Percentiles rank a stretch among this genome's conserved stretches.
phyloP scores from a whole-genome alignment of 2,797 vertebrate species.

The Mico argentatus region DNA sequence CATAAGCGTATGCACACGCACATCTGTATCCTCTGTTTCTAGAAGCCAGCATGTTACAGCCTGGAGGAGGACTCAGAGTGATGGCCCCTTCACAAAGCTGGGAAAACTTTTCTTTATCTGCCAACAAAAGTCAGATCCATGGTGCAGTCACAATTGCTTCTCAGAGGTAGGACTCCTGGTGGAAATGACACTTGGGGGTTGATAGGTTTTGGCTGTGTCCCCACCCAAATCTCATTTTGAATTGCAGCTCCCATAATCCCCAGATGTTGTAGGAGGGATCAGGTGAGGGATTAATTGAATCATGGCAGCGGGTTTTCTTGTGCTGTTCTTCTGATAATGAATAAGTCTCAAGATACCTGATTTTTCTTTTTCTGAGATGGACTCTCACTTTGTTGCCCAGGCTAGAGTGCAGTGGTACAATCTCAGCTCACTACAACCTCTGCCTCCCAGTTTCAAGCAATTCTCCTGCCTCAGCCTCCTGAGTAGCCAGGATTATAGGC shows the following conservation, averaged over 20 bases:
- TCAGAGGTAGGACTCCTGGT: neutral
- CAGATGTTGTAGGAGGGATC: neutral
- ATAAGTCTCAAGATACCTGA: neutral
- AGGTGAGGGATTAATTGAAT: neutral
- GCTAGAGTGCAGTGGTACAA: too few relatives aligned
- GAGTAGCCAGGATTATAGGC: too few relatives aligned
- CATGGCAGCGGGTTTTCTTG: neutral
- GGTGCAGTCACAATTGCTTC: neutral
- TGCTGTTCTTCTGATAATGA: neutral
- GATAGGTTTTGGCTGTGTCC: neutral
- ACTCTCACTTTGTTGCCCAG: too few relatives aligned
- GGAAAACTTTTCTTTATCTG: neutral
- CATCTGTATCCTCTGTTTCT: neutral
- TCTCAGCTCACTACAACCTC: too few relatives aligned
- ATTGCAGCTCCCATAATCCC: neutral
- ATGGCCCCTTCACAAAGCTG: neutral
- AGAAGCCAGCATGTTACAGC: neutral
- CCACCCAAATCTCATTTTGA: neutral
- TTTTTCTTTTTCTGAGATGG: too few relatives aligned
- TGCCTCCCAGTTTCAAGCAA: too few relatives aligned
- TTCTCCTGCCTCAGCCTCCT: too few relatives aligned
- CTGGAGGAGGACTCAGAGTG: neutral
- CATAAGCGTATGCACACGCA: rapidly evolving
- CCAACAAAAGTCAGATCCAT: neutral
- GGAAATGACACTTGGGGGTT: neutral